A percentile compares a stretch with the other conserved stretches of the same genome.
These are phyloP conservation scores for Drosophila anomalata DNA, from an alignment of 2,888 invertebrate genomes.

Conservation along the genomic window DNA sequence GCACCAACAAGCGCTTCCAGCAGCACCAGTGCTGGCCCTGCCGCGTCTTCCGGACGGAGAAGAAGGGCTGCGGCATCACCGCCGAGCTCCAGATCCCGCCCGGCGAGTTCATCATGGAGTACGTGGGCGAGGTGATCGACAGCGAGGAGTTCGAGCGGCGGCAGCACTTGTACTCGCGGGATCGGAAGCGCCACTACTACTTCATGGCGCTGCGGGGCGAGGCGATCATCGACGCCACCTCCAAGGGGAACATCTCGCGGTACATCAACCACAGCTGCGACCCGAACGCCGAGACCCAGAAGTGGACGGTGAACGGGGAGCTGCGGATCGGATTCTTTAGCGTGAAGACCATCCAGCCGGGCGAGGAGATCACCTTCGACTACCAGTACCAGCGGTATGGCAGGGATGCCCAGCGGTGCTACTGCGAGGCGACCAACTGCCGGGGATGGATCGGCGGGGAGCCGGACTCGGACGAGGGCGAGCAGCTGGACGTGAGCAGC, in stretches of 20 bases:
- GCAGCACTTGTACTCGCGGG: conserved; percentile 94
- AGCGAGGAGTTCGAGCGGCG: conserved; percentile 94
- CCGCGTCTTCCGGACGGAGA: conserved; percentile 94
- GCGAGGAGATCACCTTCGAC: conserved; percentile 99
- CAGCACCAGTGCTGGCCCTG: conserved; percentile 92
- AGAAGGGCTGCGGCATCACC: conserved; percentile 97
- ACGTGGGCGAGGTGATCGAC: conserved; percentile 98
- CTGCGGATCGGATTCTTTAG: conserved; percentile 98
- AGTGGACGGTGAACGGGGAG: conserved; percentile 97
- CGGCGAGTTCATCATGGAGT: conserved; percentile 98
- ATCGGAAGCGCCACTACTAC: conserved; percentile 96
- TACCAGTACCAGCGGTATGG: conserved; percentile 99
- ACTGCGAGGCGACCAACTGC: conserved; percentile 94
- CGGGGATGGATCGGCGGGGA: conserved; percentile 98
- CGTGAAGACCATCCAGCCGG: conserved; percentile 90
- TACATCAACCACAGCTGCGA: conserved; percentile 99
- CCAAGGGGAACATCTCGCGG: conserved; percentile 97
- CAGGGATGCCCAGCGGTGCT: conserved; percentile 97
- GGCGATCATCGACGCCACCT: conserved; percentile 97
- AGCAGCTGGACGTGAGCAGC: conserved; percentile 83
- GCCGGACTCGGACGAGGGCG: conserved; percentile 89
- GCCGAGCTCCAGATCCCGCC: conserved; percentile 78
- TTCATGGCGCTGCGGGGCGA: conserved; percentile 98
- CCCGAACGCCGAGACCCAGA: conserved; percentile 99
- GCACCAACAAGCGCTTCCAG: conserved; percentile 97